phyloP scores from a whole-genome alignment of 2,797 vertebrate species.

The Dipus sagitta region DNA sequence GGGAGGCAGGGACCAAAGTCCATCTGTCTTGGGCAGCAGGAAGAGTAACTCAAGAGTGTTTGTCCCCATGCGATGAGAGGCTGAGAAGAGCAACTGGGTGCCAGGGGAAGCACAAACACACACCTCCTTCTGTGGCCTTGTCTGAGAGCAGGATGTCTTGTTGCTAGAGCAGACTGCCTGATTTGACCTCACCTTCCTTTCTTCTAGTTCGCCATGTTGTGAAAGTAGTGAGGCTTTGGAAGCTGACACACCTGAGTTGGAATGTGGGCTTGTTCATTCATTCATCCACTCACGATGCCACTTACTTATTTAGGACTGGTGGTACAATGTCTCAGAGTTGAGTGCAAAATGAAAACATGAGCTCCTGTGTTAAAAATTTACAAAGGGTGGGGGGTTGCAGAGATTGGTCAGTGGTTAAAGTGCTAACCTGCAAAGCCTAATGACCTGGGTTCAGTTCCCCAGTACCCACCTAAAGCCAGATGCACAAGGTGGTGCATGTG shows the following conservation, averaged over 20 bases:
- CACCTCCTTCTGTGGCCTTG: background rate
- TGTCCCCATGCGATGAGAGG: background rate
- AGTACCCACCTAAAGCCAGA: no score
- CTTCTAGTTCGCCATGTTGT: background rate
- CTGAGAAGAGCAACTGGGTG: background rate
- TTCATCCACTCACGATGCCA: background rate
- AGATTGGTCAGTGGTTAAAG: no score
- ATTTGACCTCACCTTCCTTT: background rate
- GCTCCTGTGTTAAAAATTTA: background rate
- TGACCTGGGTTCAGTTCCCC: no score
- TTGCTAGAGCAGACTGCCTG: background rate
- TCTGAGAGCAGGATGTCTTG: no score
- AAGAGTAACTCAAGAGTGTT: background rate
- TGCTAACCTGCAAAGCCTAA: no score
- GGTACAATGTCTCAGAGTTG: background rate
- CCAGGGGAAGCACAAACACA: no score
- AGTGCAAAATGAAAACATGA: constrained; percentile 15
- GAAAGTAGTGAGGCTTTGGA: background rate
- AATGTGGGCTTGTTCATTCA: background rate
- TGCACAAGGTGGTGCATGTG: no score
- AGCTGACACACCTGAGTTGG: background rate
- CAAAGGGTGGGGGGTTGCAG: no score
- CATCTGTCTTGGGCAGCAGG: background rate
- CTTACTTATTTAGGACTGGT: background rate
- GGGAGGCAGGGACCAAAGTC: background rate